These are phyloP conservation scores for Drosophila pachea DNA, from an alignment of 1,140 invertebrate species.

Conservation along the genomic window DNA sequence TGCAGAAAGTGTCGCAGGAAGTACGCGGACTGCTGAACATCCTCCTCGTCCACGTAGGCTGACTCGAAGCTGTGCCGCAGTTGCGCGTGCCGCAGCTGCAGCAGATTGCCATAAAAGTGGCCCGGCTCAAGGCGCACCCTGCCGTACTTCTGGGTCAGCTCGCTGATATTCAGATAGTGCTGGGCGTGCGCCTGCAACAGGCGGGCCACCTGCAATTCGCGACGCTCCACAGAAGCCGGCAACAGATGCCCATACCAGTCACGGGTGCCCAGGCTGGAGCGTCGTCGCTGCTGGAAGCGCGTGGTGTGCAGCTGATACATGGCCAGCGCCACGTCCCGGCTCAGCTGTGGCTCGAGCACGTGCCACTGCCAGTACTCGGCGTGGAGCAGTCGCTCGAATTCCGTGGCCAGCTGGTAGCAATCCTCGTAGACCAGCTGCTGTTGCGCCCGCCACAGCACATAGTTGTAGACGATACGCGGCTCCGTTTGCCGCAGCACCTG, in stretches of 20 bases:
- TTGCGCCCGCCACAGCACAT: conserved; percentile 63
- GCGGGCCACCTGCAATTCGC: conserved; percentile 62
- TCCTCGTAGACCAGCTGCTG: conserved; percentile 46
- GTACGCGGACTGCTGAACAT: conserved; percentile 64
- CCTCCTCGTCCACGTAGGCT: conserved; percentile 54
- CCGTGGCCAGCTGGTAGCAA: conserved; percentile 53
- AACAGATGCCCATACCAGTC: conserved; percentile 60
- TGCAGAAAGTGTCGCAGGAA: conserved; percentile 68
- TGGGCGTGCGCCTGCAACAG: conserved; percentile 56
- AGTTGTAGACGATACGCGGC: conserved; percentile 64
- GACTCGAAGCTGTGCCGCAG: conserved; percentile 51
- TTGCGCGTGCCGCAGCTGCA: conserved; percentile 42
- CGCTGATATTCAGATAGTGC: conserved; percentile 49
- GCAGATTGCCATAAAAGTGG: conserved; percentile 57
- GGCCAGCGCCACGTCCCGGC: conserved; percentile 62
- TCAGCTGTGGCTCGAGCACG: conserved; percentile 41
- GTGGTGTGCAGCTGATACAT: conserved; percentile 69
- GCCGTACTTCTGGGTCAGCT: conserved; percentile 36
- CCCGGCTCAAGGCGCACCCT: conserved; percentile 10
- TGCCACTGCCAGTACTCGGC: conserved; percentile 73
- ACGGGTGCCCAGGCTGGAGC: conserved; percentile 32
- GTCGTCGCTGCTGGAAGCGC: conserved; percentile 59
- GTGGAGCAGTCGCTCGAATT: conserved; percentile 63
- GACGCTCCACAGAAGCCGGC: conserved; percentile 50
- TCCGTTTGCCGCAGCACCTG: conserved; percentile 52